Base-by-base conservation (phyloP, 2,797 vertebrate genomes). In the Sebastiscus albofasciatus region DNA sequence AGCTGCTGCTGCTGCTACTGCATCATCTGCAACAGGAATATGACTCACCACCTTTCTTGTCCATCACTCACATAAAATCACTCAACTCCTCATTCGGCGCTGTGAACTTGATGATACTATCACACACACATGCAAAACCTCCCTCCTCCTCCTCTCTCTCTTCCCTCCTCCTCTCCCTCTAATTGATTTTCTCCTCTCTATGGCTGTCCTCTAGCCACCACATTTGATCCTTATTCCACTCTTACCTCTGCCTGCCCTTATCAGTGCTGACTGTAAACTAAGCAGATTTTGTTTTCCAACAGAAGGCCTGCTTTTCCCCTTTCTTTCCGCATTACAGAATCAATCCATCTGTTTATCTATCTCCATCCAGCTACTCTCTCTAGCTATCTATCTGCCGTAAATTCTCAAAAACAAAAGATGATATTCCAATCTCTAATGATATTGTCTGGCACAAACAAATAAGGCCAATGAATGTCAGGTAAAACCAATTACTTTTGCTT, bases 141-240 rank as follows among this genome's bases (percentile, higher is more conserved):
- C 46, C 34, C 75, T 27, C 14, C 10, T 27, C 59, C 59, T 26
- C 52, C 59, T 24, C 29, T 49, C 64, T 27, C 78, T 59, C 61
- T 59, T 58, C 16, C 67, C 61, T 8, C 11, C 33, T 70, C 42
- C 46, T 52, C 68, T 67, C 27, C 33, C 12, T 75, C 75, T 80
- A 83, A 93, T 90, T 91, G 90, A 91, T 91, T 93, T 90, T 83
- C 76, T 84, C 80, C 71, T 90, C 79, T 81, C 84, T 65, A 16
- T 74, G 49, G 46, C 42, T 49, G 77, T 89, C 89, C 86, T 86
- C 77, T 65, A 71, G 49, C 85, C 79, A 71, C 64, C 79, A 72
- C 86, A 84, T 89, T 77, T 86, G 79, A 89, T 91, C 87, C 76
- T 83, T 26, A 72, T 75, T 81, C 76, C 49, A 24, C 62, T 71